Evolutionary conservation across 2,888 invertebrate species (phyloP).

Genomic region (Abrostola triplasia): DNA sequence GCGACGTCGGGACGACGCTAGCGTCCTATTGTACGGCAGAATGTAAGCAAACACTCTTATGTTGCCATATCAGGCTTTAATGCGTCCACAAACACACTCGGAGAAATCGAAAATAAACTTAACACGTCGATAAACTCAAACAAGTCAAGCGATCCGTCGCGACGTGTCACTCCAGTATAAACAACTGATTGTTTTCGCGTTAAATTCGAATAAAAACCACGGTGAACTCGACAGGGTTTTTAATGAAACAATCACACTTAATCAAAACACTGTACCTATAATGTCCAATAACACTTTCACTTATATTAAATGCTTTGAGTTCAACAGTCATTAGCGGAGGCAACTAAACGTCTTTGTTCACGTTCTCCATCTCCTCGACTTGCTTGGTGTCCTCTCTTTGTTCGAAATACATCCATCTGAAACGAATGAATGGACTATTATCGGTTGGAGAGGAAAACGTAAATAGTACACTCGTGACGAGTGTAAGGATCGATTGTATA

Average conservation of each 20-base stretch:
- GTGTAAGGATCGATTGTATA: constrained; percentile 44
- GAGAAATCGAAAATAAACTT: constrained; percentile 75
- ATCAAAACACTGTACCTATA: constrained; percentile 50
- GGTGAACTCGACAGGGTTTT: constrained; percentile 47
- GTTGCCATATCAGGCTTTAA: constrained; percentile 80
- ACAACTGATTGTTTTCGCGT: constrained; percentile 49
- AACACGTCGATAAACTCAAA: constrained; percentile 67
- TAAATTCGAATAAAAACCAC: constrained; percentile 47
- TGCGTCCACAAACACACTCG: constrained; percentile 75
- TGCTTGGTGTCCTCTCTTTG: constrained; percentile 69
- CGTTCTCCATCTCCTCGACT: constrained; percentile 65
- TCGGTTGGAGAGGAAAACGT: constrained; percentile 31
- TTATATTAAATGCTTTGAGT: constrained; percentile 61
- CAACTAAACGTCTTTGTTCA: constrained; percentile 63
- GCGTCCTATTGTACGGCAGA: constrained; percentile 74
- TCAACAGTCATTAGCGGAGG: constrained; percentile 39
- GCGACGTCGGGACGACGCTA: constrained; percentile 60
- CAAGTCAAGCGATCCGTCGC: constrained; percentile 53
- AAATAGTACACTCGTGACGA: constrained; percentile 37
- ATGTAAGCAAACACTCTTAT: constrained; percentile 80
- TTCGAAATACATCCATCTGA: constrained; percentile 77
- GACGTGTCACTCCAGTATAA: constrained; percentile 52
- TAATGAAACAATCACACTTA: constrained; percentile 59
- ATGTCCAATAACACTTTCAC: constrained; percentile 67
- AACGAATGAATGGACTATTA: constrained; percentile 56